Base-by-base conservation (phyloP, 2,888 invertebrate species). In the Brachycybe producta region DNA sequence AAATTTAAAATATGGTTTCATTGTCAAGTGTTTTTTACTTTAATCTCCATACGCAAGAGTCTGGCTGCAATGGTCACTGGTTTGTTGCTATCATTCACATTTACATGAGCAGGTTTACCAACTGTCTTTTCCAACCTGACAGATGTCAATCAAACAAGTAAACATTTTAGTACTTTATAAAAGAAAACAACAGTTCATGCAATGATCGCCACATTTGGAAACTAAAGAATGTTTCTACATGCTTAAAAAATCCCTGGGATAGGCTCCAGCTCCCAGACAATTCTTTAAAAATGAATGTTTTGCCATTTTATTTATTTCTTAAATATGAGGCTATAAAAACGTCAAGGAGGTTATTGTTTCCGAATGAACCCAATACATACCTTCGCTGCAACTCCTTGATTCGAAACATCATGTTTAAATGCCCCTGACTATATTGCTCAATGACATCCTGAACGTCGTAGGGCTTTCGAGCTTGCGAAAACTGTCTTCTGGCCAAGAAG, bases 361-460 rank as follows among this genome's bases (percentile, higher is more conserved):
- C n/a, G n/a, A n/a, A n/a, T n/a, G n/a, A n/a, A n/a, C n/a, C n/a
- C 43, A 15, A 40, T 45, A 19, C 45, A 23, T 42, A 65, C 65
- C 72, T 65, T 59, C 73, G 60, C 57, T 73, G 73, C 11, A 74
- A 61, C 55, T 73, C 73, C 74, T 85, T 85, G 56, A 85, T 83
- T 59, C 84, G 70, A 58, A 84, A 84, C 84, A 85, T 85, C 84
- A 85, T 84, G 64, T 85, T 84, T 53, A 84, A 72, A 67, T 85
- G 84, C 4, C 85, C 85, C 67, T 85, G 84, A 59, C 83, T 83
- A 65, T 85, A 85, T 65, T 85, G 85, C 64, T 85, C 85, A 59
- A 85, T 84, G 38, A 85, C 84, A 66, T 85, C 84, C 38, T 84
- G 71, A 1, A 85, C 84, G 65, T 85, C 85, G 65, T 85, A 85